Conservation (phyloP, 2,113 vertebrate genomes). For the Neolamprologus longior region DNA sequence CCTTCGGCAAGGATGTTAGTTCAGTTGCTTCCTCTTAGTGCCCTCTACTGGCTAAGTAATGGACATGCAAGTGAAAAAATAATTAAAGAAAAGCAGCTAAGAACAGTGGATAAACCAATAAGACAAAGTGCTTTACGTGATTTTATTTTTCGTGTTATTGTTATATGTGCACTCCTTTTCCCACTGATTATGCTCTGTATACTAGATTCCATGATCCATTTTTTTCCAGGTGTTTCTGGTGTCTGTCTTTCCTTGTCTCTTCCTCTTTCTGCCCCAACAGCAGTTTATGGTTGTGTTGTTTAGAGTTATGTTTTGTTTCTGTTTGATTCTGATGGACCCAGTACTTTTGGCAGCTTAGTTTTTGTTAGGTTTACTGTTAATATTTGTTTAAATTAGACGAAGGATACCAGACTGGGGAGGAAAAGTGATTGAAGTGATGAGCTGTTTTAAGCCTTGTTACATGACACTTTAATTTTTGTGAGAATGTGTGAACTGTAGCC, state of each 20-base stretch:
- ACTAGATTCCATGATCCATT: background rate
- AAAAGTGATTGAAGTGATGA: background rate
- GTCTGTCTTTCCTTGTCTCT: background rate
- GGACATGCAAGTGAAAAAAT: background rate
- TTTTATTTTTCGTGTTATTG: background rate
- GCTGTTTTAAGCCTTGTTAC: background rate
- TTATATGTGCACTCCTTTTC: background rate
- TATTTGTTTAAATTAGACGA: background rate
- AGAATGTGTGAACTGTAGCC: background rate
- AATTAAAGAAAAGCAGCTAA: background rate
- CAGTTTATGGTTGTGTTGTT: background rate
- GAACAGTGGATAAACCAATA: fast-evolving
- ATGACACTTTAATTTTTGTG: background rate
- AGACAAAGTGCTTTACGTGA: background rate
- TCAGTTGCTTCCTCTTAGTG: conserved; percentile 1
- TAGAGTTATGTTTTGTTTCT: background rate
- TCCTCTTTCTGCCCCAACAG: background rate
- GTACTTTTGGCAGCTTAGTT: background rate
- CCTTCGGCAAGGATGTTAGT: background rate
- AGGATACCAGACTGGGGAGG: background rate
- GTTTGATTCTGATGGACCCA: background rate
- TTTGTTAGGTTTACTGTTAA: background rate
- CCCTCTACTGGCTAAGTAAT: conserved; percentile 38
- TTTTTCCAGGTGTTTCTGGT: background rate
- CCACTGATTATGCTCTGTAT: background rate